phyloP scores from a whole-genome alignment of 2,888 invertebrate species.

The Acleris holmiana region DNA sequence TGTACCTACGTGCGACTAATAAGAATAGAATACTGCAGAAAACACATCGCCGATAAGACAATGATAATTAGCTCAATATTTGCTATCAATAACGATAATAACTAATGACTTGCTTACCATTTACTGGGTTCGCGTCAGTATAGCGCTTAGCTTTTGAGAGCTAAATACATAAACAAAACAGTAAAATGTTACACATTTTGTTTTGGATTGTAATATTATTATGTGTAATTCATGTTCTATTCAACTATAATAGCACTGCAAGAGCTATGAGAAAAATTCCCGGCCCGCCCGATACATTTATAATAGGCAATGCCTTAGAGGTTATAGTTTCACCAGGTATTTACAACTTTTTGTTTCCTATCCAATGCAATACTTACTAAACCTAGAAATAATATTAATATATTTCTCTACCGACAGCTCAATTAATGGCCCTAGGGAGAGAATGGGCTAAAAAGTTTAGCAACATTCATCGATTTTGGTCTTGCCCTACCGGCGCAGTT shows the following conservation, averaged over 20 bases:
- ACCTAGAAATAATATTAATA: neutral
- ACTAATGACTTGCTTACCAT: no score
- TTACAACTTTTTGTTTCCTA: neutral
- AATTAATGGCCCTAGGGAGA: conserved; percentile 26
- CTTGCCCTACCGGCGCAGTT: conserved; percentile 33
- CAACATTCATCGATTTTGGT: conserved; percentile 26
- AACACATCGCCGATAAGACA: no score
- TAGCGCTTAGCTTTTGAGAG: neutral
- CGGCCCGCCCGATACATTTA: conserved; percentile 28
- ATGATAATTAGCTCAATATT: no score
- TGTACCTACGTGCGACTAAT: no score
- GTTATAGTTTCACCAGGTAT: conserved; percentile 35
- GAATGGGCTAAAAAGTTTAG: conserved; percentile 16
- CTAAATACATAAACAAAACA: neutral
- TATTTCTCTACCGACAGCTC: conserved; percentile 18
- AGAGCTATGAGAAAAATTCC: conserved; percentile 35
- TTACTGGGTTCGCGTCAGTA: neutral
- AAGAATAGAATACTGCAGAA: no score
- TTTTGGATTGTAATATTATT: conserved; percentile 15
- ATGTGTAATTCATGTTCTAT: conserved; percentile 23
- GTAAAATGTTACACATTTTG: conserved; percentile 28
- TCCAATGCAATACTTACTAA: neutral
- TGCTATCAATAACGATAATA: no score
- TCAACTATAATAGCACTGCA: conserved; percentile 33
- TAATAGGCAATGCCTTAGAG: conserved; percentile 35